Evolutionary conservation across 30 jellyfish, hydroid and myxozoan genomes (phyloP).

Genomic region (Turritopsis dohrnii): DNA sequence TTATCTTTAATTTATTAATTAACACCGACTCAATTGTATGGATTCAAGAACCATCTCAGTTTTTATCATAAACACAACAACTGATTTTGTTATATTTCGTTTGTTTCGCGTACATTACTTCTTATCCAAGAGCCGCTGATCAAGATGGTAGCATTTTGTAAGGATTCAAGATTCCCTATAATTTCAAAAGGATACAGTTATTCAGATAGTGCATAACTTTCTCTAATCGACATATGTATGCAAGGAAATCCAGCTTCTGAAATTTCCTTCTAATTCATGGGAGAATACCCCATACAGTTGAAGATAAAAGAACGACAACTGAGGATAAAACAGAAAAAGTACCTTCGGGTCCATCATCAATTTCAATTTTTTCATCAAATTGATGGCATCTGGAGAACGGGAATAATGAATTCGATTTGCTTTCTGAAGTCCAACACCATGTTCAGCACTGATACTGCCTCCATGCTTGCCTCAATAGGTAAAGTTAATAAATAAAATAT

Average conservation of each 20-base stretch:
- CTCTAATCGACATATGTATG: no score
- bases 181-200: background rate
- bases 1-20: no score
- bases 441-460: slow-evolving; percentile 99
- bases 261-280: no score
- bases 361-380: slow-evolving; percentile 55
- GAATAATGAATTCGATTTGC: slow-evolving; percentile 71
- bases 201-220: no score
- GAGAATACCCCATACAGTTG: background rate
- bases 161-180: slow-evolving; percentile 89
- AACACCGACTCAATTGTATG: no score
- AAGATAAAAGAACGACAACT: background rate
- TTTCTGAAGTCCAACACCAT: slow-evolving; percentile 88
- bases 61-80: no score
- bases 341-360: slow-evolving; percentile 87
- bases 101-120: no score
- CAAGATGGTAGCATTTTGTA: slow-evolving; percentile 70
- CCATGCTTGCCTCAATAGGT: background rate
- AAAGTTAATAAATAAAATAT: background rate
- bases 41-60: no score
- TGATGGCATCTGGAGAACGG: slow-evolving; percentile 62
- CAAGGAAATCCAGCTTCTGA: no score
- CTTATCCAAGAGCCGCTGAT: background rate
- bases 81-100: no score
- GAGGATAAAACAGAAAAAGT: background rate